These are phyloP conservation scores for Sycophila texana DNA, from an alignment of 2,888 invertebrate species.

Conservation along the genomic window DNA sequence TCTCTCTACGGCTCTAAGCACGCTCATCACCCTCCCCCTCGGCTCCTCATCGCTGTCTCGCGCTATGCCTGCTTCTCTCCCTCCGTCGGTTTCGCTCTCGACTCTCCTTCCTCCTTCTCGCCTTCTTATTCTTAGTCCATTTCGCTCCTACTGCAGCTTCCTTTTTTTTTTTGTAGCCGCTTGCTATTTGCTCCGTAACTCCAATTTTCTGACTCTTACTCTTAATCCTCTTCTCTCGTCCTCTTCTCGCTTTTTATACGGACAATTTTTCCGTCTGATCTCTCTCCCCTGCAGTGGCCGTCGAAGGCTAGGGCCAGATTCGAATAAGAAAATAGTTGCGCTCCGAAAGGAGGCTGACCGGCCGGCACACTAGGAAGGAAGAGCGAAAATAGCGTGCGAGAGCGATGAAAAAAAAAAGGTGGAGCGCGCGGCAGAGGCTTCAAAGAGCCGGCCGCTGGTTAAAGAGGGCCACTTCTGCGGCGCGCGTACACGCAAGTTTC, in stretches of 20 bases:
- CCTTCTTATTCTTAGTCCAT: not conserved
- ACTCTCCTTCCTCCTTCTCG: not conserved
- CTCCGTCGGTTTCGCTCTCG: not conserved
- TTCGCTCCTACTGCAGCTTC: not conserved
- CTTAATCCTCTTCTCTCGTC: too few species aligned
- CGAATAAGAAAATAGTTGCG: too few species aligned
- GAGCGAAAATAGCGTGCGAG: conserved; percentile 54
- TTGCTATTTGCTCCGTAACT: not conserved
- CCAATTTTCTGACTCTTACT: not conserved
- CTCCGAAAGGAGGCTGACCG: not conserved
- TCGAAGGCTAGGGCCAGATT: too few species aligned
- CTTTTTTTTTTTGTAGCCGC: conserved; percentile 17
- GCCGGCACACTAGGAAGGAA: conserved; percentile 39
- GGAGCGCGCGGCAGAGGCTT: conserved; percentile 64
- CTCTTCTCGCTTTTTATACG: too few species aligned
- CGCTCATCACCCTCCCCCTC: conserved; percentile 53
- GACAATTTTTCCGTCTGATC: not conserved
- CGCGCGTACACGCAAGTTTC: conserved; percentile 64
- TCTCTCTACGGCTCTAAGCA: conserved; percentile 62
- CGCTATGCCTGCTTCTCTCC: conserved; percentile 3
- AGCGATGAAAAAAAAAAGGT: conserved; percentile 57
- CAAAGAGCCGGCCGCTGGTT: conserved; percentile 74
- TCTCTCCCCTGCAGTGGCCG: too few species aligned
- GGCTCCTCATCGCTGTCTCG: conserved; percentile 7
- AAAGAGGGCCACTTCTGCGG: conserved; percentile 66